These are phyloP conservation scores for Pseudois nayaur DNA, from an alignment of 2,113 vertebrate genomes.

Conservation along the genomic window DNA sequence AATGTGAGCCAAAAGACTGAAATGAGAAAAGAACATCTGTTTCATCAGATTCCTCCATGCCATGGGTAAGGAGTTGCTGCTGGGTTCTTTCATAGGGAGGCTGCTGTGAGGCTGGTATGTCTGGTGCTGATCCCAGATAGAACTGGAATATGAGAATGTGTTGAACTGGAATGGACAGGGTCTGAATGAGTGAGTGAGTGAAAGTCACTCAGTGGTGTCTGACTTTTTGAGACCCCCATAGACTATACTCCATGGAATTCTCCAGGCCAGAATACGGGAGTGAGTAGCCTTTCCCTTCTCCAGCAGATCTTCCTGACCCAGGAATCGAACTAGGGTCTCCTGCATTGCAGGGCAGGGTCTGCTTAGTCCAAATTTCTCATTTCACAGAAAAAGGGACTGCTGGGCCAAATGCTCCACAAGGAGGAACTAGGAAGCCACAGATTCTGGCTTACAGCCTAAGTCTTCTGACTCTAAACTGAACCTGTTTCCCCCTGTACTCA, in stretches of 20 bases:
- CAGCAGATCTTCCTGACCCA: background rate
- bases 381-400: background rate
- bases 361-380: background rate
- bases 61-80: conserved; percentile 60
- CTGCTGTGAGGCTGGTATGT: background rate
- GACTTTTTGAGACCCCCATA: background rate
- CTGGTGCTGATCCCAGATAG: background rate
- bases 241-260: background rate
- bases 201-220: background rate
- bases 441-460: background rate
- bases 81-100: background rate
- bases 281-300: background rate
- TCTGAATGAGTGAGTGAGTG: background rate
- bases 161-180: background rate
- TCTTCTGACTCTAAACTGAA: background rate
- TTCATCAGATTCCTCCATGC: conserved; percentile 33
- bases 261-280: background rate
- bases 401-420: background rate
- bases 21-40: conserved; percentile 32
- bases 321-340: background rate
- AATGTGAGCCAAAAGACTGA: conserved; percentile 62
- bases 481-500: background rate
- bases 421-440: background rate
- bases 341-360: background rate
- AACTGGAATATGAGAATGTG: background rate